Conservation (phyloP, 1,140 invertebrate genomes). For the Probaryconus sp. region DNA sequence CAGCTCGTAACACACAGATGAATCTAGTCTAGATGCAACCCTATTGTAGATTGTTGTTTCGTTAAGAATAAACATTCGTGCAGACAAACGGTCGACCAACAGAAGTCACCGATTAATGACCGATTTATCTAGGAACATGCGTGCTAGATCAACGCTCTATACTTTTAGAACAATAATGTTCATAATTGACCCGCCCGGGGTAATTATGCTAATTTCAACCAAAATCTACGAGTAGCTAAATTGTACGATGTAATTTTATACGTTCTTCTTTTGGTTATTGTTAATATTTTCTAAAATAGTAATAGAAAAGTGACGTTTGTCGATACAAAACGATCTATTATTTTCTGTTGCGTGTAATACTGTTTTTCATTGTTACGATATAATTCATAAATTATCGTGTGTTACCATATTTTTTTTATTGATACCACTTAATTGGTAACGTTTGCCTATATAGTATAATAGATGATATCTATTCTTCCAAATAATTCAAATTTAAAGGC, state of each 20-base stretch:
- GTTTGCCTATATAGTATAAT: no score
- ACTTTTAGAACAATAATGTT: slow-evolving; percentile 36
- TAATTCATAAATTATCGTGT: no score
- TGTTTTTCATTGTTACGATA: no score
- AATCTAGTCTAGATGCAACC: slow-evolving; percentile 36
- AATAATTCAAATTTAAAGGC: no score
- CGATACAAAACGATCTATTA: no score
- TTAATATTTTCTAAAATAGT: no score
- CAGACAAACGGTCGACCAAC: slow-evolving; percentile 21
- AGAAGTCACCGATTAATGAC: slow-evolving; percentile 13
- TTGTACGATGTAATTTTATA: not conserved
- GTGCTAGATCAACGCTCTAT: not conserved
- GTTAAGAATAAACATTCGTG: slow-evolving; percentile 59
- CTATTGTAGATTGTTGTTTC: slow-evolving; percentile 46
- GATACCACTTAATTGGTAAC: no score
- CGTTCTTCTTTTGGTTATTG: not conserved
- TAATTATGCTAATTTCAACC: slow-evolving; percentile 41
- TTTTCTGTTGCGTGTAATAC: no score
- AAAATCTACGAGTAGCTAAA: not conserved
- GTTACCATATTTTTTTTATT: no score
- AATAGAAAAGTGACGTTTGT: no score
- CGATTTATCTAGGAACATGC: slow-evolving; percentile 4
- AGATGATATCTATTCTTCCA: no score
- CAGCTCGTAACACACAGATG: slow-evolving; percentile 41
- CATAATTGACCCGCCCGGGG: slow-evolving; percentile 37